Base-by-base conservation (phyloP, 2,888 invertebrate species). In the Merodon equestris region DNA sequence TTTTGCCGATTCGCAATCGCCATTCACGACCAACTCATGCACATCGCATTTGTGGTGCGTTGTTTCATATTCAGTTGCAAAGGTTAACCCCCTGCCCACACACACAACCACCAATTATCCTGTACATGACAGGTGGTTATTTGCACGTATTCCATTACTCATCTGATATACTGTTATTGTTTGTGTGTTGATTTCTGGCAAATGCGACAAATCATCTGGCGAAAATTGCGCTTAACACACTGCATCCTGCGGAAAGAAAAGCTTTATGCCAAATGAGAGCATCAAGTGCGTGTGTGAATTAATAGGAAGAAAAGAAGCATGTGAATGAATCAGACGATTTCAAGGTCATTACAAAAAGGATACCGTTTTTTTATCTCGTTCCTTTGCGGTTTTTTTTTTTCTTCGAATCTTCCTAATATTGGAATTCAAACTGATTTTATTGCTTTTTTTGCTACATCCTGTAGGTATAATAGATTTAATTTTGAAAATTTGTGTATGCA, bases 81-180 rank as follows among this genome's bases (percentile, higher is more conserved):
- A 67, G 74, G 66, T 74, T 64, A 74, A 54, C 63, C 38, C 44
- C 51, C 18, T 45, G 40, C 9, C 19, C 50, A 9, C 44, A 64
- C 60, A 70, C 70, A 74, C 60, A 70, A 73, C 79, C 79, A 60
- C 74, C 79, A 79, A 79, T 79, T 79, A 79, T 74, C 74, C 79
- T 79, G 79, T 70, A 63, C 74, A 79, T 79, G 79, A 79, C 79
- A 79, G 79, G 79, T 79, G 79, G 79, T 79, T 79, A 79, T 79
- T 79, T 79, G 79, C 79, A 79, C 74, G 79, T 79, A 74, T 79
- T 74, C 74, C 79, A 79, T 79, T 79, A 79, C 79, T 74, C 79
- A 79, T 73, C 74, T 56, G 73, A 63, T 74, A 51, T 63, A 36
- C 58, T 57, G 61, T 56, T 63, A 27, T 45, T 47, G 57, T 51